A percentile compares a stretch with the other conserved stretches of the same genome.
phyloP scores from a whole-genome alignment of 2,888 invertebrate species.

The Pachliopta kotzebuea region DNA sequence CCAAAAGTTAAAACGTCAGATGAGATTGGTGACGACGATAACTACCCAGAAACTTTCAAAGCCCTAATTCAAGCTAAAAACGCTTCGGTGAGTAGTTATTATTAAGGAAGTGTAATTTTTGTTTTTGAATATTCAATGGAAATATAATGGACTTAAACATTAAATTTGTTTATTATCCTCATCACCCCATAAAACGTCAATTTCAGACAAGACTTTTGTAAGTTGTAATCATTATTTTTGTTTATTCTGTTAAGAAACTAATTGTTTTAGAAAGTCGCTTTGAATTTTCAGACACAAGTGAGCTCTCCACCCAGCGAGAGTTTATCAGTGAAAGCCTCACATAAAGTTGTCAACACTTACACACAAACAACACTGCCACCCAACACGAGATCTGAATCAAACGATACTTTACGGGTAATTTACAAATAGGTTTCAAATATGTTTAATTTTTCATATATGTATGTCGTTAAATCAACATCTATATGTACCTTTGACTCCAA shows the following conservation, averaged over 20 bases:
- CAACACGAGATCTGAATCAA: slow-evolving; percentile 58
- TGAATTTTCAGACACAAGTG: slow-evolving; percentile 68
- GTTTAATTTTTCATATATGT: background rate
- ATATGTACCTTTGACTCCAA: background rate
- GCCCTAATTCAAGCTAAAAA: slow-evolving; percentile 82
- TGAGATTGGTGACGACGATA: slow-evolving; percentile 25
- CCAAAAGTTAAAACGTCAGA: slow-evolving; percentile 26
- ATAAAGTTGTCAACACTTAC: slow-evolving; percentile 70
- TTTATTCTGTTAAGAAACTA: background rate
- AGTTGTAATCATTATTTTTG: slow-evolving; percentile 18
- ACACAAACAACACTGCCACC: slow-evolving; percentile 63
- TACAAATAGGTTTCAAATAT: slow-evolving; percentile 7
- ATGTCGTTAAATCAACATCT: background rate
- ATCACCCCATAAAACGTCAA: slow-evolving; percentile 9
- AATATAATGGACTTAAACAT: slow-evolving; percentile 30
- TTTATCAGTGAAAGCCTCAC: slow-evolving; percentile 76
- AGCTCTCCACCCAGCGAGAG: slow-evolving; percentile 71
- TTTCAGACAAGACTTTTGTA: slow-evolving; percentile 31
- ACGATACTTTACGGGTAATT: slow-evolving; percentile 70
- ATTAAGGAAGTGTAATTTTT: slow-evolving; percentile 28
- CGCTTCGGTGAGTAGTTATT: slow-evolving; percentile 62
- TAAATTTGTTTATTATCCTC: slow-evolving; percentile 29
- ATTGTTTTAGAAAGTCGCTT: slow-evolving; percentile 31
- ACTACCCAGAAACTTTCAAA: slow-evolving; percentile 41
- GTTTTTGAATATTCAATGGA: slow-evolving; percentile 25